These are phyloP conservation scores for Pithecia hirsuta DNA, from an alignment of 2,797 vertebrate genomes.

Conservation along the genomic window DNA sequence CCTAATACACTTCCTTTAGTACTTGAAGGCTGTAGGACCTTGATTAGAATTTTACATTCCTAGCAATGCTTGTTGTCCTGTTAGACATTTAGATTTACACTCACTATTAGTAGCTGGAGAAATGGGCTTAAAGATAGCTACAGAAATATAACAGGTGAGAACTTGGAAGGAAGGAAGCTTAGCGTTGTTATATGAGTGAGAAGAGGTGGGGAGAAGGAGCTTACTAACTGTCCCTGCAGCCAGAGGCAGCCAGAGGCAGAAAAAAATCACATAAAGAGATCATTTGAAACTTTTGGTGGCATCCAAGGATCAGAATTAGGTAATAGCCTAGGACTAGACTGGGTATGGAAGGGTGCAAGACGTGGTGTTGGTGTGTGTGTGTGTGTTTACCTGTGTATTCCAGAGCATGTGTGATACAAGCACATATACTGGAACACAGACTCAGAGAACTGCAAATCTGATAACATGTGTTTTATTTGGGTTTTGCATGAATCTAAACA, in stretches of 20 bases:
- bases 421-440: neutral
- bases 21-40: neutral
- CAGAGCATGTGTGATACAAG: neutral
- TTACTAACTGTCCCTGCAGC: neutral
- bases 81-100: neutral
- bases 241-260: neutral
- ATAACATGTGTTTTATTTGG: neutral
- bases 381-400: too few relatives aligned
- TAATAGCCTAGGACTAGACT: neutral
- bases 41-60: neutral
- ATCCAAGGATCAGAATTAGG: neutral
- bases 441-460: neutral
- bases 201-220: neutral
- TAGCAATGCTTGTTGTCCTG: neutral
- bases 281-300: neutral
- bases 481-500: neutral
- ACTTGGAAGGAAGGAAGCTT: neutral
- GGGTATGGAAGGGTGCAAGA: neutral
- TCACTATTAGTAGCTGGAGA: neutral
- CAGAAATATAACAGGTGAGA: neutral
- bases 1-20: neutral
- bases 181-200: neutral
- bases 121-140: neutral
- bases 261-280: neutral
- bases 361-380: accelerated